Percentiles rank a stretch among this genome's conserved stretches.
Conservation (phyloP, 2,797 vertebrate genomes). For the Loriculus beryllinus region DNA sequence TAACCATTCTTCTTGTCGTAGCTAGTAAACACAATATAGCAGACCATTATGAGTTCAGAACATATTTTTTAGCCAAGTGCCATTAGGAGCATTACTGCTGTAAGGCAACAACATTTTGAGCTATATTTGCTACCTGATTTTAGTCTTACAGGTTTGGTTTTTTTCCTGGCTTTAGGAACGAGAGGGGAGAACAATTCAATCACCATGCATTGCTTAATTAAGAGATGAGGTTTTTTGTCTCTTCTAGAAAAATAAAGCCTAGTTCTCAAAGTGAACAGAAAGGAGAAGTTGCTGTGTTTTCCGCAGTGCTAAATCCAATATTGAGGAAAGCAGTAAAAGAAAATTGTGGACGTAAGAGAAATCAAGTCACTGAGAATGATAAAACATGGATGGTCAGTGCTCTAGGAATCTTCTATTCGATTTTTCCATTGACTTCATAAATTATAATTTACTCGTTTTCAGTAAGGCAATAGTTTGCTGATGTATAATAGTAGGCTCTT, state of each 20-base stretch:
- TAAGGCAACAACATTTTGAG: background rate
- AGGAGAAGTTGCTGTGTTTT: background rate
- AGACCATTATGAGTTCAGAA: background rate
- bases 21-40: conserved; percentile 12
- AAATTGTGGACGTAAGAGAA: background rate
- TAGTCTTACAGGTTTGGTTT: background rate
- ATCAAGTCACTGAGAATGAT: background rate
- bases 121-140: background rate
- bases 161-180: background rate
- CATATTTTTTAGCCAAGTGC: background rate
- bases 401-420: background rate
- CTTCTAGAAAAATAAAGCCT: background rate
- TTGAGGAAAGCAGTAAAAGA: background rate
- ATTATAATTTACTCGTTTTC: background rate
- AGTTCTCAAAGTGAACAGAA: background rate
- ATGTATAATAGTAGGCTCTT: background rate
- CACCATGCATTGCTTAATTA: background rate
- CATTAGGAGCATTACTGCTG: background rate
- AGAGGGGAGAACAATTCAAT: background rate
- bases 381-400: background rate
- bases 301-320: background rate
- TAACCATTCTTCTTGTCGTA: conserved; percentile 47
- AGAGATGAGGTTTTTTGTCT: background rate
- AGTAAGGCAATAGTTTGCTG: background rate
- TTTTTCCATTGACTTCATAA: background rate